Evolutionary conservation across 1,140 invertebrate genomes (phyloP).

Genomic region (Sycobia sp.): DNA sequence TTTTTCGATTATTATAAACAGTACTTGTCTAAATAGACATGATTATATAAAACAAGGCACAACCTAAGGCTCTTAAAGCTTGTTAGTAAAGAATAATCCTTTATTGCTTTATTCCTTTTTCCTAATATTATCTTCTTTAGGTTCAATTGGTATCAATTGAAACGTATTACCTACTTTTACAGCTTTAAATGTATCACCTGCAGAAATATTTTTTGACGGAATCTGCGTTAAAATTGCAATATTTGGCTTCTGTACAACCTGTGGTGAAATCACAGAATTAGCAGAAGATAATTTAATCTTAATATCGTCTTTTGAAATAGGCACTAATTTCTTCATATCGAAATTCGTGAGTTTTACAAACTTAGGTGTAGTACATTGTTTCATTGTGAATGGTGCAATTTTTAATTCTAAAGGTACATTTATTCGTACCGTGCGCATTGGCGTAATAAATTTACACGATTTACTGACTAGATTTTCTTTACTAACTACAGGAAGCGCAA

Average conservation of each 20-base stretch:
- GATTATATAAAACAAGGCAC: constrained; percentile 23
- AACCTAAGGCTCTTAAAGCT: constrained; percentile 10
- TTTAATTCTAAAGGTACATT: constrained; percentile 23
- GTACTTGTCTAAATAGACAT: constrained; percentile 1
- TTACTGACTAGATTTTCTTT: constrained; percentile 40
- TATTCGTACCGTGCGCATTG: constrained; percentile 22
- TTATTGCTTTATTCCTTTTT: too few species aligned
- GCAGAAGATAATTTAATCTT: constrained; percentile 32
- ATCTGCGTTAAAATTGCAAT: constrained; percentile 36
- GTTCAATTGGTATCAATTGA: constrained; percentile 40
- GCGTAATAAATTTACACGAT: constrained; percentile 1
- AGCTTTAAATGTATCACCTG: constrained; percentile 43
- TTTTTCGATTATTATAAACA: constrained; percentile 7
- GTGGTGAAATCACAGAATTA: constrained; percentile 16
- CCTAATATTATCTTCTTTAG: constrained; percentile 24
- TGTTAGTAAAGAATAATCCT: not conserved
- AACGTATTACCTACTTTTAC: constrained; percentile 43
- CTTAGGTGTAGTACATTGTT: constrained; percentile 27
- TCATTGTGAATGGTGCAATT: constrained; percentile 17
- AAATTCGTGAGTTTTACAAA: constrained; percentile 42
- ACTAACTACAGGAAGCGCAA: constrained; percentile 35
- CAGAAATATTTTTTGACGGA: constrained; percentile 37
- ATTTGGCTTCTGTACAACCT: constrained; percentile 27
- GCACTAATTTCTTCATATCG: constrained; percentile 42
- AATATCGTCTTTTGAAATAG: constrained; percentile 39